Evolutionary conservation across 2,888 invertebrate genomes (phyloP).

Genomic region (Hemithea aestivaria): DNA sequence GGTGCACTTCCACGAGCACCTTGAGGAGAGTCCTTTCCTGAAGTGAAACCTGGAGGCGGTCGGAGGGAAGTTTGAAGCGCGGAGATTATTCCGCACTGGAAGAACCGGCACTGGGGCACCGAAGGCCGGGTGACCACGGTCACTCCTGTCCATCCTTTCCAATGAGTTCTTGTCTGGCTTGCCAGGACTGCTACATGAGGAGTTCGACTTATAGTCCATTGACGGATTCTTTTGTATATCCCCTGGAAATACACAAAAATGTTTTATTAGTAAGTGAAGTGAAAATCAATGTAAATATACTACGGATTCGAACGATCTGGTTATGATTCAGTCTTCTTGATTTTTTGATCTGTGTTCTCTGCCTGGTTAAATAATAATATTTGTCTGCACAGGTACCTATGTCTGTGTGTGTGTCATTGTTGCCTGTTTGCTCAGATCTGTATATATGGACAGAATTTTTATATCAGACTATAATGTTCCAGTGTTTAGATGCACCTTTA

Average conservation of each 20-base stretch:
- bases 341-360: too few relatives aligned
- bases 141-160: slow-evolving; percentile 76
- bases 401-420: too few relatives aligned
- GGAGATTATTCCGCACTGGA: slow-evolving; percentile 86
- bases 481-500: too few relatives aligned
- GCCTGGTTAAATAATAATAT: too few relatives aligned
- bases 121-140: slow-evolving; percentile 81
- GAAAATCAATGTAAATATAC: too few relatives aligned
- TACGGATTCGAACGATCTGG: too few relatives aligned
- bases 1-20: slow-evolving; percentile 95
- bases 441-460: too few relatives aligned
- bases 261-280: too few relatives aligned
- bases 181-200: slow-evolving; percentile 91
- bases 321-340: too few relatives aligned
- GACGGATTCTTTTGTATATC: slow-evolving; percentile 91
- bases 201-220: slow-evolving; percentile 92
- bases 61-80: slow-evolving; percentile 86
- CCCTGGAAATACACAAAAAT: slow-evolving; percentile 87
- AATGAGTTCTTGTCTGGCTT: slow-evolving; percentile 76
- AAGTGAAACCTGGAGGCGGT: slow-evolving; percentile 89
- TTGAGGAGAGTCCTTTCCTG: slow-evolving; percentile 90
- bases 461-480: too few relatives aligned
- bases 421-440: too few relatives aligned
- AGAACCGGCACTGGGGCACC: slow-evolving; percentile 86
- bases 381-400: too few relatives aligned